Percentiles rank a stretch among this genome's conserved stretches.
Conservation (phyloP, 1,140 invertebrate genomes). For the Probaryconus sp. region DNA sequence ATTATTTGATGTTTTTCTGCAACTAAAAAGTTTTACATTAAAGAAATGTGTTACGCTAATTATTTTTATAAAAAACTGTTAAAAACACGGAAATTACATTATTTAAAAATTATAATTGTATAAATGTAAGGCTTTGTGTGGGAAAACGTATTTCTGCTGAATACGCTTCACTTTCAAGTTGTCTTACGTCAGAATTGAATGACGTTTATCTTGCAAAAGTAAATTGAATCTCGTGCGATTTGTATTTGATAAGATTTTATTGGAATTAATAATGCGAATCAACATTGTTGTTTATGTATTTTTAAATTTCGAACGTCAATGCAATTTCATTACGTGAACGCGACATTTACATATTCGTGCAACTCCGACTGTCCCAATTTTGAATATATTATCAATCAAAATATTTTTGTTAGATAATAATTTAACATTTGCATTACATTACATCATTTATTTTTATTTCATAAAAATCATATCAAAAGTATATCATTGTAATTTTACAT, state of each 20-base stretch:
- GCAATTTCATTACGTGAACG: too few species aligned
- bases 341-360: too few species aligned
- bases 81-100: slow-evolving; percentile 14
- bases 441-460: too few species aligned
- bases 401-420: too few species aligned
- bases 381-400: too few species aligned
- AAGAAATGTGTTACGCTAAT: too few species aligned
- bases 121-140: slow-evolving; percentile 9
- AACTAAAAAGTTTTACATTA: too few species aligned
- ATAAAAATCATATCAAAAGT: too few species aligned
- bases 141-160: slow-evolving; percentile 24
- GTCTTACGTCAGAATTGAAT: slow-evolving; percentile 23
- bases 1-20: too few species aligned
- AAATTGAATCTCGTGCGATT: slow-evolving; percentile 31
- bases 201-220: slow-evolving; percentile 25
- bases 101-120: slow-evolving; percentile 12
- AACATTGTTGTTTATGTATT: slow-evolving; percentile 10
- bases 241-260: slow-evolving; percentile 21
- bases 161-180: slow-evolving; percentile 16
- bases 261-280: slow-evolving; percentile 27
- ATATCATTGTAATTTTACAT: too few species aligned
- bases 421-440: too few species aligned
- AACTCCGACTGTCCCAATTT: too few species aligned
- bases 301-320: slow-evolving; percentile 1
- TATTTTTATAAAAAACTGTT: slow-evolving; percentile 8